Evolutionary conservation across 2,797 vertebrate genomes (phyloP).

Genomic region (Takifugu ocellatus): DNA sequence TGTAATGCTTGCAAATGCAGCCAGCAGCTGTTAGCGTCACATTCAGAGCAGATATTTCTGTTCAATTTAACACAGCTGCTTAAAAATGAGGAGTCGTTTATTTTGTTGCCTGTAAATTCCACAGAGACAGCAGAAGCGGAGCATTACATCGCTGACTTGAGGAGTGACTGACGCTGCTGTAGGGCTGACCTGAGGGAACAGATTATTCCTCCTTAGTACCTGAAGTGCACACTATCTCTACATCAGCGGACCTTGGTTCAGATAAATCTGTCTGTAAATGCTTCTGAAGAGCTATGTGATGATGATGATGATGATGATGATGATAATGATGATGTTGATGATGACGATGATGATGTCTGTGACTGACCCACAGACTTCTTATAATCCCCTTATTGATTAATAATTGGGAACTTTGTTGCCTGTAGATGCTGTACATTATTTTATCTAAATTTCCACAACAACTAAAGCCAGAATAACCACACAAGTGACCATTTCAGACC

Average conservation of each 20-base stretch:
- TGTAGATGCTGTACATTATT: too few relatives aligned
- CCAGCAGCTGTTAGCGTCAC: background rate
- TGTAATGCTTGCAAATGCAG: background rate
- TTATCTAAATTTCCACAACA: too few relatives aligned
- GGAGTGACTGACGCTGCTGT: slow-evolving; percentile 18
- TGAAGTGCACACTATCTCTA: slow-evolving; percentile 32
- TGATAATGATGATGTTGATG: too few relatives aligned
- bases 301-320: too few relatives aligned
- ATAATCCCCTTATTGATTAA: too few relatives aligned
- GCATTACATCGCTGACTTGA: slow-evolving; percentile 10
- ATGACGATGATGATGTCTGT: too few relatives aligned
- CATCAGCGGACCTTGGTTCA: slow-evolving; percentile 34
- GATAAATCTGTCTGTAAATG: slow-evolving; percentile 12
- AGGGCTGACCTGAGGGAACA: slow-evolving; percentile 28
- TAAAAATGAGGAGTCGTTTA: background rate
- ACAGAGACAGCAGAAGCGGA: slow-evolving; percentile 19
- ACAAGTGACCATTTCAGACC: too few relatives aligned
- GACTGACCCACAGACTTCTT: too few relatives aligned
- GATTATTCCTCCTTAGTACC: slow-evolving; percentile 32
- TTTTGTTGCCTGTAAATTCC: slow-evolving; percentile 9
- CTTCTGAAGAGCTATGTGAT: too few relatives aligned
- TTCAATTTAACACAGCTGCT: too few relatives aligned
- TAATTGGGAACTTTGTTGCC: too few relatives aligned
- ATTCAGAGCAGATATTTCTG: background rate
- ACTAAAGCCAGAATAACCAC: too few relatives aligned